Conservation (phyloP, 2,113 vertebrate genomes). For the Dipodomys merriami region DNA sequence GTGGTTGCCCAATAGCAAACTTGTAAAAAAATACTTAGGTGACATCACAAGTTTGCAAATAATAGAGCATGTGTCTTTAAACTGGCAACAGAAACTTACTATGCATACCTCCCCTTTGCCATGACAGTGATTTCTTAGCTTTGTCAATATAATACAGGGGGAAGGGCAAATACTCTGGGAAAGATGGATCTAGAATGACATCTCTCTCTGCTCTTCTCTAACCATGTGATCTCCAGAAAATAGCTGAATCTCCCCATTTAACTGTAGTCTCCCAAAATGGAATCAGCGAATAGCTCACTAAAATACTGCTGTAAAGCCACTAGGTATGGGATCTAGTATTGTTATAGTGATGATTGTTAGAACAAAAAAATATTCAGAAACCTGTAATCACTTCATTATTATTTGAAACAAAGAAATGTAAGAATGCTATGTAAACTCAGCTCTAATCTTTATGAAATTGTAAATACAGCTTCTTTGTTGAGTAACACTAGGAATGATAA, state of each 20-base stretch:
- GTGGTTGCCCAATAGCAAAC: constrained; percentile 66
- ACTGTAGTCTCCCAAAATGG: neutral
- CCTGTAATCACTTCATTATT: neutral
- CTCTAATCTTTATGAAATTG: neutral
- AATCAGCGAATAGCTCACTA: neutral
- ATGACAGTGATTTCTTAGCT: neutral
- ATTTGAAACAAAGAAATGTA: neutral
- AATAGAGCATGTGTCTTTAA: neutral
- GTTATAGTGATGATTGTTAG: neutral
- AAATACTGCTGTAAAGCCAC: neutral
- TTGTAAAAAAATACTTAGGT: neutral
- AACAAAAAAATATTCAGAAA: neutral
- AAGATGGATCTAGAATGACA: neutral
- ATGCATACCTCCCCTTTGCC: neutral
- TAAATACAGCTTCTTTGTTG: neutral
- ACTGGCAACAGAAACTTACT: neutral
- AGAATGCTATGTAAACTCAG: neutral
- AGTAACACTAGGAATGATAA: neutral
- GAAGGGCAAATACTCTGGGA: neutral
- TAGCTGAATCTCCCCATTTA: neutral
- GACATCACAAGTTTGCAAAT: neutral
- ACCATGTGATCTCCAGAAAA: neutral
- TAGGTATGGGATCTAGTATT: no score
- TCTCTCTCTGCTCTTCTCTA: neutral
- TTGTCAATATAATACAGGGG: neutral